These are phyloP conservation scores for Apteryx mantelli DNA, from an alignment of 2,113 vertebrate species.

Conservation along the genomic window DNA sequence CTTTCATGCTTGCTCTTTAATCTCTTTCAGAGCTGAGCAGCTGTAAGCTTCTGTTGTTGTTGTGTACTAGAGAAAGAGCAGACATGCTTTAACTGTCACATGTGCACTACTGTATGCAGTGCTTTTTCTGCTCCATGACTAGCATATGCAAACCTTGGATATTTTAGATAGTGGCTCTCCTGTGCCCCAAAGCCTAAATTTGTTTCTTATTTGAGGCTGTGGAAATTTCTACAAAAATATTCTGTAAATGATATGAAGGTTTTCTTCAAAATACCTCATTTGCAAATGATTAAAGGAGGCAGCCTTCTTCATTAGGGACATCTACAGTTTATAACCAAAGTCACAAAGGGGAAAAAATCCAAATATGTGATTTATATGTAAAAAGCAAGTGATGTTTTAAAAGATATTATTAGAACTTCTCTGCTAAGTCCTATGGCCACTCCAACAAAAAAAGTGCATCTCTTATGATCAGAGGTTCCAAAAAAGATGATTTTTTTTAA, in stretches of 20 bases:
- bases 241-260: not conserved
- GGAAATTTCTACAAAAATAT: not conserved
- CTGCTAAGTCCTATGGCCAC: not conserved
- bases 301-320: not conserved
- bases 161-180: not conserved
- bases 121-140: not conserved
- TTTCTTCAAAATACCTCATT: not conserved
- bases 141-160: not conserved
- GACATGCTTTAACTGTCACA: not conserved
- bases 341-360: not conserved
- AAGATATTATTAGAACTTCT: not conserved
- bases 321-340: not conserved
- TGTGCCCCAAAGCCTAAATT: not conserved
- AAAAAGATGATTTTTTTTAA: not conserved
- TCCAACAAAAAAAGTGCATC: not conserved
- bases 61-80: constrained; percentile 13
- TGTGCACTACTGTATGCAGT: not conserved
- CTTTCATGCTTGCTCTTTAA: constrained; percentile 23
- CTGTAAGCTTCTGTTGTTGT: not conserved
- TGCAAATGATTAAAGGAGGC: not conserved
- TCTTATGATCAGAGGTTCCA: not conserved
- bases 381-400: not conserved
- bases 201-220: not conserved
- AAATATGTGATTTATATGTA: not conserved
- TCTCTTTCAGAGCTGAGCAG: constrained; percentile 12